phyloP scores from a whole-genome alignment of 2,113 vertebrate genomes.

The human region GRCh38 chr2:221049501-221050000 shows the following conservation, averaged over 20 bases:
- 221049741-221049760: background rate
- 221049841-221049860: background rate
- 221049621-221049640: rapidly evolving
- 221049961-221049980: background rate
- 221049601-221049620: background rate
- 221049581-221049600: background rate
- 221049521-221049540: background rate
- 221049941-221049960: background rate
- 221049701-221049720: rapidly evolving
- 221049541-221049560: background rate
- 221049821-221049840: background rate
- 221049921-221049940: background rate
- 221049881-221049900: background rate
- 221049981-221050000: background rate
- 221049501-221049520: slow-evolving; percentile 1
- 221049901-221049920: background rate
- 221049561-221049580: background rate
- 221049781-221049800: background rate
- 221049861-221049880: background rate
- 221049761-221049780: background rate
- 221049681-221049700: background rate
- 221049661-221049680: background rate
- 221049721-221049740: background rate
- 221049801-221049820: background rate
- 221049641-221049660: background rate